Evolutionary conservation across 2,113 vertebrate genomes (phyloP).

Genomic region (Psephotus haematonotus): DNA sequence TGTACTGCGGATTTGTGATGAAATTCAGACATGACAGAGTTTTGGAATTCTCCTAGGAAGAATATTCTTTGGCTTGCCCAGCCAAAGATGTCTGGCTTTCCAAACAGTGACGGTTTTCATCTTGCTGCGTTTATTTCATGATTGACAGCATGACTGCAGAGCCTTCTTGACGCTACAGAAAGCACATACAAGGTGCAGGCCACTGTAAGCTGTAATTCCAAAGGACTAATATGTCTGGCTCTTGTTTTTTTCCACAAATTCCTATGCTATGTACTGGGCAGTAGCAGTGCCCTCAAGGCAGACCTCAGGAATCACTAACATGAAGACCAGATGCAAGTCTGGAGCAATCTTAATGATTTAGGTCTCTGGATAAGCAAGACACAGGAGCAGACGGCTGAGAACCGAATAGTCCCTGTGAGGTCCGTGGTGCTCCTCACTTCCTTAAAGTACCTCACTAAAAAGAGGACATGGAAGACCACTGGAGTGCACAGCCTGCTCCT

Average conservation of each 20-base stretch:
- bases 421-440: background rate
- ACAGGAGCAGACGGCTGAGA: accelerated
- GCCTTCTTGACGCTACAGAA: background rate
- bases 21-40: background rate
- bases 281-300: background rate
- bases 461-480: background rate
- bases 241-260: background rate
- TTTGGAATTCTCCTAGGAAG: background rate
- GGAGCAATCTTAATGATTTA: background rate
- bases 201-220: background rate
- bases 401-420: background rate
- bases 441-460: background rate
- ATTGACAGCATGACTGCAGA: background rate
- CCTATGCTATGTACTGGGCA: accelerated
- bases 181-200: background rate
- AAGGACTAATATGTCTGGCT: background rate
- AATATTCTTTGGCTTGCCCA: background rate
- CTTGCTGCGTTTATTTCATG: background rate
- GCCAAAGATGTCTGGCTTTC: background rate
- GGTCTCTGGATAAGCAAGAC: background rate
- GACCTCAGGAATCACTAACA: background rate
- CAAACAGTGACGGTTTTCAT: background rate
- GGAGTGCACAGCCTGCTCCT: background rate
- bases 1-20: background rate
- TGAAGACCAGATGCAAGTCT: background rate